phyloP scores from a whole-genome alignment of 2,888 invertebrate species.

The Melipona bicolor region DNA sequence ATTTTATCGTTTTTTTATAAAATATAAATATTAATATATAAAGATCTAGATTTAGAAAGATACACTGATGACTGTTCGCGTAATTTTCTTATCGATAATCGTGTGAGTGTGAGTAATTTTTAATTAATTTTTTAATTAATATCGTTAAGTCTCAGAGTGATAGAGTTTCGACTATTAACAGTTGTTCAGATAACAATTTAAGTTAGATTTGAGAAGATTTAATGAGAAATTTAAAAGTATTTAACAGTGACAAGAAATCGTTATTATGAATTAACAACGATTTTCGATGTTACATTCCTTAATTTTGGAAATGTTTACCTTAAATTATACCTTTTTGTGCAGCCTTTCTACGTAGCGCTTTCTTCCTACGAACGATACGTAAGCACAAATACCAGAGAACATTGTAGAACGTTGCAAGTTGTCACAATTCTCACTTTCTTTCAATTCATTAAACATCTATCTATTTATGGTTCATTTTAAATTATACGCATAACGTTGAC shows the following conservation, averaged over 20 bases:
- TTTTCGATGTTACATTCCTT: not conserved
- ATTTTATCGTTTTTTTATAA: no score
- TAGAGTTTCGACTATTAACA: no score
- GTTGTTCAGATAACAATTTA: not conserved
- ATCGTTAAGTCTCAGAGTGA: not conserved
- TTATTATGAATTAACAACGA: not conserved
- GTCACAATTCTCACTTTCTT: slow-evolving; percentile 7
- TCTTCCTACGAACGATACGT: slow-evolving; percentile 80
- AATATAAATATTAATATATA: no score
- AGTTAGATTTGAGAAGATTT: not conserved
- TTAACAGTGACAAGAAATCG: no score
- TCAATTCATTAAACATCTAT: not conserved
- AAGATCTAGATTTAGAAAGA: no score
- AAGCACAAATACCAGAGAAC: slow-evolving; percentile 67
- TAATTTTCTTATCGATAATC: no score
- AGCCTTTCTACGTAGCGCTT: slow-evolving; percentile 79
- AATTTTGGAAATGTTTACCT: not conserved
- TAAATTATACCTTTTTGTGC: slow-evolving; percentile 69
- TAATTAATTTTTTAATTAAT: no score
- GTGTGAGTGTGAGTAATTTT: no score
- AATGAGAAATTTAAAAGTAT: not conserved
- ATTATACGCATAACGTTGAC: not conserved
- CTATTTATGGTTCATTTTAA: not conserved
- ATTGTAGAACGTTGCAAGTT: slow-evolving; percentile 29
- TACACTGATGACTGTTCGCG: no score